These are phyloP conservation scores for Amblyjoppa proteus DNA, from an alignment of 2,888 invertebrate species.

Conservation along the genomic window DNA sequence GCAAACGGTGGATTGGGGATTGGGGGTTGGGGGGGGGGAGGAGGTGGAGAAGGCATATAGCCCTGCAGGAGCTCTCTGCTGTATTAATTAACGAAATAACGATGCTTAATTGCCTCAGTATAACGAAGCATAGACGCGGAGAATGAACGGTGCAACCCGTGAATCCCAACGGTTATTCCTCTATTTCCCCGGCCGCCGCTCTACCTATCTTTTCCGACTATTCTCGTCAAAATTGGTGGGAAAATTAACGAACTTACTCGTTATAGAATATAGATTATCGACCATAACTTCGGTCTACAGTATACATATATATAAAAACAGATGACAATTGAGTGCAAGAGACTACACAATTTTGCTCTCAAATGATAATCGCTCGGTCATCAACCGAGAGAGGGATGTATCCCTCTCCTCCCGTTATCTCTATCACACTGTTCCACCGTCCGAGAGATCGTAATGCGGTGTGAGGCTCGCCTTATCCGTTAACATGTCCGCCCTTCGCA, in stretches of 20 bases:
- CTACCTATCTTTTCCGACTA: conserved; percentile 10
- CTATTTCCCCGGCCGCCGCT: conserved; percentile 6
- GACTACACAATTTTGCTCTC: conserved; percentile 31
- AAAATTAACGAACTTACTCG: conserved; percentile 64
- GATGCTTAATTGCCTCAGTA: conserved; percentile 67
- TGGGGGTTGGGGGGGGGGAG: too few relatives aligned
- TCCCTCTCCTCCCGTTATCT: conserved; percentile 11
- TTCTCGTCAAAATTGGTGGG: conserved; percentile 39
- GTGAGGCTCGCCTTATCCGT: conserved; percentile 34
- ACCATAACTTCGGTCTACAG: conserved; percentile 4
- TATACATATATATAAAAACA: background rate
- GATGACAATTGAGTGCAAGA: conserved; percentile 42
- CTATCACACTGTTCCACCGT: conserved; percentile 25
- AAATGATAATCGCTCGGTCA: conserved; percentile 56
- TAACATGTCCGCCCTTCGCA: conserved; percentile 13
- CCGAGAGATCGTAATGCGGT: conserved; percentile 44
- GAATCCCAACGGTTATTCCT: conserved; percentile 13
- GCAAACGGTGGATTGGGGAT: background rate
- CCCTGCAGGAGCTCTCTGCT: conserved; percentile 20
- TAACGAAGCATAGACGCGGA: conserved; percentile 60
- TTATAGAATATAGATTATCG: conserved; percentile 66
- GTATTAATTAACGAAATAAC: conserved; percentile 67
- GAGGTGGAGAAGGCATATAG: conserved; percentile 5
- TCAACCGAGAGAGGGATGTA: conserved; percentile 36
- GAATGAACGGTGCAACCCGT: conserved; percentile 37